A percentile compares a stretch with the other conserved stretches of the same genome.
These are phyloP conservation scores for Euleptes europaea DNA, from an alignment of 2,113 vertebrate genomes.

Conservation along the genomic window DNA sequence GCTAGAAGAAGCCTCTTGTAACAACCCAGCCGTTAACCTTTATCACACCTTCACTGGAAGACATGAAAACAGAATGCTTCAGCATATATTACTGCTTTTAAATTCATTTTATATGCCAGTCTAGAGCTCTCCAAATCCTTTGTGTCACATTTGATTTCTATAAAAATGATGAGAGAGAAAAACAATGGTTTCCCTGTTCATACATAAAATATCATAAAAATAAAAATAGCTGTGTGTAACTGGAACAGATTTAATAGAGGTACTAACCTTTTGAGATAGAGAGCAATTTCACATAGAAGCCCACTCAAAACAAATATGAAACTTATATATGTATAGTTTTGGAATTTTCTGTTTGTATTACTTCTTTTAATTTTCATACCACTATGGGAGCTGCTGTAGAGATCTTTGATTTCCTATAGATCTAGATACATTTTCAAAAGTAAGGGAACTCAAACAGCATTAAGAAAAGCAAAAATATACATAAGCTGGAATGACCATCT, in stretches of 20 bases:
- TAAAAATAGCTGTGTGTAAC: not conserved
- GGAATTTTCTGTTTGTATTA: not conserved
- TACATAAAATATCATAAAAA: conserved; percentile 2
- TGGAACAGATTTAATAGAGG: not conserved
- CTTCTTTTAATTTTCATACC: not conserved
- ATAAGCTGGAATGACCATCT: not conserved
- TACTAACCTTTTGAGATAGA: conserved; percentile 34
- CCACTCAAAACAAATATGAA: conserved; percentile 27
- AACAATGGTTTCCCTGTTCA: not conserved
- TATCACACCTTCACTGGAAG: conserved; percentile 51
- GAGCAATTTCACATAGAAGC: conserved; percentile 46
- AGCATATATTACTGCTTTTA: not conserved
- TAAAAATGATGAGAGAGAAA: not conserved
- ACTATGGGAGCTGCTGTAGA: not conserved
- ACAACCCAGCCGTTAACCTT: conserved; percentile 47
- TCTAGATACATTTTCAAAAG: not conserved
- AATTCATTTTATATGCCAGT: not conserved
- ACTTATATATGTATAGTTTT: conserved; percentile 21
- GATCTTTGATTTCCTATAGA: not conserved
- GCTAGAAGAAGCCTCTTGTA: conserved; percentile 36
- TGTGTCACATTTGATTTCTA: not conserved
- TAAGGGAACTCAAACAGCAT: not conserved
- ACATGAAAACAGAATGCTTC: conserved; percentile 28
- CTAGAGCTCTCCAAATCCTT: conserved; percentile 4
- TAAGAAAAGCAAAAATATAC: not conserved